Evolutionary conservation across 2,113 vertebrate genomes (phyloP).

Genomic region (Cygnus buccinator): DNA sequence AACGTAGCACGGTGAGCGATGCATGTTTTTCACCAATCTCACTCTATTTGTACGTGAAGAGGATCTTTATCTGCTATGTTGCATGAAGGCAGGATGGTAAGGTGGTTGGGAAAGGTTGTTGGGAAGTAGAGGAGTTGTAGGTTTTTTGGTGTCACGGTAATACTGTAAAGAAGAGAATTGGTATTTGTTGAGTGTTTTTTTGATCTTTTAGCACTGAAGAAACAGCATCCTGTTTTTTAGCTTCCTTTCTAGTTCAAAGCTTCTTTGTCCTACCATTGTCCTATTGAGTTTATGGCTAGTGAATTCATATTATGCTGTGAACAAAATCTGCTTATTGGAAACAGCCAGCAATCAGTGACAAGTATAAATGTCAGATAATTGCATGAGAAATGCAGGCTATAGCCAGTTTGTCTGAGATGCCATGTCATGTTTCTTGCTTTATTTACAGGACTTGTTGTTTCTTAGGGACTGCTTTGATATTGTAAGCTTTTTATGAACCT

Average conservation of each 20-base stretch:
- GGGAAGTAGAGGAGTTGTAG: neutral
- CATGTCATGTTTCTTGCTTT: neutral
- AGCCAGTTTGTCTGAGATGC: neutral
- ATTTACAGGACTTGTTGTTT: conserved; percentile 22
- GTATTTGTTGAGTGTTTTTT: neutral
- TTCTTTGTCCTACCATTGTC: neutral
- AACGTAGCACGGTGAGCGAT: conserved; percentile 50
- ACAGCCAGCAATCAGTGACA: neutral
- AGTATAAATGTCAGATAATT: neutral
- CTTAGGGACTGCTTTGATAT: neutral
- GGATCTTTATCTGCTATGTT: neutral
- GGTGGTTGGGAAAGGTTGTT: neutral
- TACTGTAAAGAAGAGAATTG: neutral
- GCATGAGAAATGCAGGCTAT: neutral
- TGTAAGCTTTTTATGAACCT: neutral
- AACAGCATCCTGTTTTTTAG: neutral
- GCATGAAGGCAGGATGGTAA: neutral
- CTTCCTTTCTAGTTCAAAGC: neutral
- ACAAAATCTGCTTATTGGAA: neutral
- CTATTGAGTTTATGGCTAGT: neutral
- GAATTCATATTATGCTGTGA: neutral
- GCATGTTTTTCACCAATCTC: conserved; percentile 44
- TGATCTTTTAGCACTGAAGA: neutral
- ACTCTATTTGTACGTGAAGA: neutral
- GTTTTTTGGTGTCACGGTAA: neutral